Conservation (phyloP, 2,888 invertebrate genomes). For the Habrosyne pyritoides region DNA sequence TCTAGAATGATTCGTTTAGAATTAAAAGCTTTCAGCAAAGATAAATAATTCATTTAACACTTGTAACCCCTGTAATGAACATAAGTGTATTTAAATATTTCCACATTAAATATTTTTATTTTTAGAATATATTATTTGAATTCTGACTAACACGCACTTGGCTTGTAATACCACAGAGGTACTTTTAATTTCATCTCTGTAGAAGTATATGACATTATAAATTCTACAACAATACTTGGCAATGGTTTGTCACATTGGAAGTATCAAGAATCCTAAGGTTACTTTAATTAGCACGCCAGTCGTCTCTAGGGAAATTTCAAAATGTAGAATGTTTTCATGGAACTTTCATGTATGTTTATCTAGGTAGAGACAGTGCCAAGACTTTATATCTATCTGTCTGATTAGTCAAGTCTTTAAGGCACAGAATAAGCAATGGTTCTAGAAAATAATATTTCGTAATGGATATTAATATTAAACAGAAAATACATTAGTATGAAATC, state of each 20-base stretch:
- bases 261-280: not conserved
- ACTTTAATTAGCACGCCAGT: not conserved
- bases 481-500: no score
- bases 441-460: no score
- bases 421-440: no score
- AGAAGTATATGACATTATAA: not conserved
- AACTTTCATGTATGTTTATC: not conserved
- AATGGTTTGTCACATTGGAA: not conserved
- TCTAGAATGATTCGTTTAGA: no score
- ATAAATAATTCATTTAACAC: no score
- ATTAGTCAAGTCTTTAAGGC: not conserved
- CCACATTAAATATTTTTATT: not conserved
- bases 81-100: no score
- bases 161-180: not conserved
- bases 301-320: not conserved
- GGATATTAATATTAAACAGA: no score
- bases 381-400: not conserved
- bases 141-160: slow-evolving; percentile 1
- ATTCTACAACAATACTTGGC: not conserved
- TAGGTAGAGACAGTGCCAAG: not conserved
- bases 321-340: not conserved
- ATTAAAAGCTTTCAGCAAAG: no score
- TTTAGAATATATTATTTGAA: not conserved
- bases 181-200: not conserved
- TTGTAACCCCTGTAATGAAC: no score